Percentiles rank a stretch among this genome's conserved stretches.
Evolutionary conservation across 2,113 vertebrate species (phyloP).

Genomic region (Saccopteryx leptura): DNA sequence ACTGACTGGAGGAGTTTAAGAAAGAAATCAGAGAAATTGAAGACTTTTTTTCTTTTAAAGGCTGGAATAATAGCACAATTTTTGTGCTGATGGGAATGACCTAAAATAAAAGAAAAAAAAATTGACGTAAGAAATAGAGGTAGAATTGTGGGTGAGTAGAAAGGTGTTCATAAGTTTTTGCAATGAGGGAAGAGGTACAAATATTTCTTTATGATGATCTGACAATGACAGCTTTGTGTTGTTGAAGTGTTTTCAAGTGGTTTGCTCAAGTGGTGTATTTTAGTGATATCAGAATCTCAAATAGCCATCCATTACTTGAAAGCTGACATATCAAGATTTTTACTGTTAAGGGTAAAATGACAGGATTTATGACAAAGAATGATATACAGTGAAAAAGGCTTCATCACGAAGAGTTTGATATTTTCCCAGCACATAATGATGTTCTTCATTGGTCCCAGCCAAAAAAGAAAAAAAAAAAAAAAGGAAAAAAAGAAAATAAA

Average conservation of each 20-base stretch:
- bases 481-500: background rate
- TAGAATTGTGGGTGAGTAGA: background rate
- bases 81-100: background rate
- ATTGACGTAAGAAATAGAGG: background rate
- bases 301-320: background rate
- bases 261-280: background rate
- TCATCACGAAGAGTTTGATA: background rate
- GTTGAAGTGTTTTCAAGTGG: constrained; percentile 29
- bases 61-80: background rate
- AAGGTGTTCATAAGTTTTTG: constrained; percentile 14
- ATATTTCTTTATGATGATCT: background rate
- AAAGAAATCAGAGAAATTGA: background rate
- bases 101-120: constrained; percentile 28
- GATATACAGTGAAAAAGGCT: background rate
- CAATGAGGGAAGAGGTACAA: background rate
- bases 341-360: background rate
- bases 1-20: background rate
- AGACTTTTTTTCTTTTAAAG: background rate
- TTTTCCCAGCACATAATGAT: background rate
- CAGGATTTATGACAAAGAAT: constrained; percentile 24
- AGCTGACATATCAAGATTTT: background rate
- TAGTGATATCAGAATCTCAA: background rate
- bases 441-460: background rate
- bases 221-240: background rate
- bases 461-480: background rate